These are phyloP conservation scores for Heteromyza rotundicornis DNA, from an alignment of 2,888 invertebrate species.

Conservation along the genomic window DNA sequence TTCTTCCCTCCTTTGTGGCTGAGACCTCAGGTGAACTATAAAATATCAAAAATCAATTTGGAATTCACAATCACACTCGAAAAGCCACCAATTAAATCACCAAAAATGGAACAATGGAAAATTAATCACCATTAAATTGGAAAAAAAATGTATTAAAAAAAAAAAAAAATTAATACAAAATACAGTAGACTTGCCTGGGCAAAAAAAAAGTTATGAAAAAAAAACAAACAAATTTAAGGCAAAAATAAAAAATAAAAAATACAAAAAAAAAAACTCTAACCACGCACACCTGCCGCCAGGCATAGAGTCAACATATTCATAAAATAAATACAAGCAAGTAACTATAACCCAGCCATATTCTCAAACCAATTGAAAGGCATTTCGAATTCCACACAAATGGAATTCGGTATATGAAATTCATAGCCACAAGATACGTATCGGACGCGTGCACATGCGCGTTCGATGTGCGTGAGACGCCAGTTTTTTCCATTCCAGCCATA, in stretches of 20 bases:
- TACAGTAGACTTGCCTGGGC: too few relatives aligned
- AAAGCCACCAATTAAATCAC: neutral
- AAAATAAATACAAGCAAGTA: neutral
- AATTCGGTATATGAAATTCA: neutral
- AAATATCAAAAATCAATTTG: neutral
- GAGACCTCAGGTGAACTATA: too few relatives aligned
- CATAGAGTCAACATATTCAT: neutral
- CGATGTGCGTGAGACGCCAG: constrained; percentile 20
- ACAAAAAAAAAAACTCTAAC: too few relatives aligned
- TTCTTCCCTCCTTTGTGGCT: too few relatives aligned
- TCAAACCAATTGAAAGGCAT: neutral
- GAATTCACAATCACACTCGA: neutral
- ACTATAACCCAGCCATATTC: neutral
- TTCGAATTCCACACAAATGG: neutral
- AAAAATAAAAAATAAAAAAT: too few relatives aligned
- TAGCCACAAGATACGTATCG: neutral
- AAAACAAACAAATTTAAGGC: too few relatives aligned
- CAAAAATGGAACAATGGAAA: neutral
- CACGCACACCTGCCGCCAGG: neutral
- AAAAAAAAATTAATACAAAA: neutral
- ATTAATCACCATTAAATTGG: neutral
- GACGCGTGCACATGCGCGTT: neutral
- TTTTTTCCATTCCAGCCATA: neutral
- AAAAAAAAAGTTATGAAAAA: too few relatives aligned
- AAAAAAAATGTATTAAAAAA: neutral